Evolutionary conservation across 2,797 vertebrate genomes (phyloP).

Genomic region (Notamacropus eugenii): DNA sequence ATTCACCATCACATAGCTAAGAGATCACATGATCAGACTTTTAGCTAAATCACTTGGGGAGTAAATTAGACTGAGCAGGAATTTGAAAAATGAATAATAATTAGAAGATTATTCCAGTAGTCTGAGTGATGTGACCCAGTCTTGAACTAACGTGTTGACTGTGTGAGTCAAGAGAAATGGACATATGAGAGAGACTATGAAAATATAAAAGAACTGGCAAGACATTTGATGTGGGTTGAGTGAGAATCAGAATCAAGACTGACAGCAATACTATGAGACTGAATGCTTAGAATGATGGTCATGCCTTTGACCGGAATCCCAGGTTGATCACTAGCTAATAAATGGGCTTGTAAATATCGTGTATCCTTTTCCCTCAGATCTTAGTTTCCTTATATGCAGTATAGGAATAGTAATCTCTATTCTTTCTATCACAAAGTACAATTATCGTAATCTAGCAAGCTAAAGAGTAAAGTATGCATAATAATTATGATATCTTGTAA

Average conservation of each 20-base stretch:
- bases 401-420: not conserved
- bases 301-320: not conserved
- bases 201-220: not conserved
- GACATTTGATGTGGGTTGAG: not conserved
- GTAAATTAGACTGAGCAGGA: not conserved
- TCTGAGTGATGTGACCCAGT: not conserved
- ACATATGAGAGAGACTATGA: not conserved
- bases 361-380: not conserved
- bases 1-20: not conserved
- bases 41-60: not conserved
- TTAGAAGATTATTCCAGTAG: not conserved
- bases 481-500: not conserved
- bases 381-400: not conserved
- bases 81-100: not conserved
- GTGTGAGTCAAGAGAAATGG: not conserved
- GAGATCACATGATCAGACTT: not conserved
- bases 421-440: not conserved
- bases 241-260: not conserved
- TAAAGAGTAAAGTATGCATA: not conserved
- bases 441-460: not conserved
- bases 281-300: not conserved
- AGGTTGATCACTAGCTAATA: not conserved
- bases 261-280: not conserved
- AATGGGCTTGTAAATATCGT: not conserved
- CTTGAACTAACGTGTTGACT: not conserved